phyloP scores from a whole-genome alignment of 2,113 vertebrate species.

The Alectura lathami region DNA sequence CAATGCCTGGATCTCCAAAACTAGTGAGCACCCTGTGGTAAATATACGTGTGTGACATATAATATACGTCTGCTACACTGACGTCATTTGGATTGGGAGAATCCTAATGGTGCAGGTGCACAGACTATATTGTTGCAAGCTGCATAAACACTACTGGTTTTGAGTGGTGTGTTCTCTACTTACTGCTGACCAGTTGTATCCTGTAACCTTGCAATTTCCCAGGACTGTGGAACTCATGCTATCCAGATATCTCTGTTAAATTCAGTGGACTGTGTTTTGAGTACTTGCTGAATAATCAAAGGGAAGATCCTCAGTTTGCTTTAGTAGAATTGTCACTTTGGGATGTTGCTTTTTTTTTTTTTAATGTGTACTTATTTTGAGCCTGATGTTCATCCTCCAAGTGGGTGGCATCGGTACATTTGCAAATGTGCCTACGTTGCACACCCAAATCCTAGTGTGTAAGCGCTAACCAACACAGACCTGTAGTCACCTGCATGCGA shows the following conservation, averaged over 20 bases:
- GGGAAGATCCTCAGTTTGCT: not conserved
- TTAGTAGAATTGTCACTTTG: not conserved
- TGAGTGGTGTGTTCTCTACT: not conserved
- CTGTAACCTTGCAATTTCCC: not conserved
- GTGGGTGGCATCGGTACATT: conserved; percentile 16
- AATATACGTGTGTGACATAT: not conserved
- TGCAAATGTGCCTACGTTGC: not conserved
- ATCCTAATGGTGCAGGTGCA: not conserved
- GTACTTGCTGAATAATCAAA: not conserved
- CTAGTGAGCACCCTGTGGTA: conserved; percentile 1
- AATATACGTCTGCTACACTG: not conserved
- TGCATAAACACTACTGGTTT: not conserved
- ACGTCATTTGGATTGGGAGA: not conserved
- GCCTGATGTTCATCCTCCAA: conserved; percentile 7
- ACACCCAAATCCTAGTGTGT: not conserved
- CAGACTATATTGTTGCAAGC: not conserved
- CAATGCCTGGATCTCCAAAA: not conserved
- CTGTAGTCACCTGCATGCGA: not conserved
- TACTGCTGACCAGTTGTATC: not conserved
- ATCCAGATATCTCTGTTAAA: conserved; percentile 65
- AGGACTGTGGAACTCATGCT: conserved; percentile 29
- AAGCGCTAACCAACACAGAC: not conserved
- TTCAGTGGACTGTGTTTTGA: conserved; percentile 67
- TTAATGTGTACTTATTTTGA: not conserved
- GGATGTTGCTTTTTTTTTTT: not conserved